phyloP scores from a whole-genome alignment of 2,797 vertebrate species.

The Streptopelia turtur region DNA sequence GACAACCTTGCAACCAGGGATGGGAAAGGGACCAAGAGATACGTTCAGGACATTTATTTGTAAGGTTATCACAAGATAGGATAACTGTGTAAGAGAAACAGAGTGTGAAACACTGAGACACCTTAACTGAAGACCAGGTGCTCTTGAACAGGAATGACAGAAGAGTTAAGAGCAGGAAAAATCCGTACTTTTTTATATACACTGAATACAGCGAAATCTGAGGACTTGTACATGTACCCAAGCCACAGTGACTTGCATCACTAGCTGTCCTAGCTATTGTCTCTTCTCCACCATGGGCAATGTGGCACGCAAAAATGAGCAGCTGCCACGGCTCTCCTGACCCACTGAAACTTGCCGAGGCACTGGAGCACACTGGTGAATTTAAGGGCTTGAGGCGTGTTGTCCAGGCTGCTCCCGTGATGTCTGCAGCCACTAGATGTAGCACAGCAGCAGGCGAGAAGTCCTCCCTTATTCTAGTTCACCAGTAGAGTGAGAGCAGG shows the following conservation, averaged over 20 bases:
- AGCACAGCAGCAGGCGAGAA: not conserved
- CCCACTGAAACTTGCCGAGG: not conserved
- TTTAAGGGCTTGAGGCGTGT: not conserved
- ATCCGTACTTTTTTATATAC: not conserved
- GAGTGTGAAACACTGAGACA: not conserved
- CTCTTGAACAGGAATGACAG: not conserved
- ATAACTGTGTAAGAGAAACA: not conserved
- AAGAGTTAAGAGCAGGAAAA: not conserved
- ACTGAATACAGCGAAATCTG: not conserved
- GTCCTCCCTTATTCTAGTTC: not conserved
- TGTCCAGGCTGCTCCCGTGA: not conserved
- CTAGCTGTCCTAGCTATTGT: not conserved
- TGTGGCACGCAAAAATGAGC: not conserved
- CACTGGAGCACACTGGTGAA: not conserved
- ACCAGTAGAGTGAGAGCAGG: not conserved
- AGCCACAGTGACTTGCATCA: not conserved
- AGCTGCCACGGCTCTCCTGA: not conserved
- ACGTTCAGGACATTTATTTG: not conserved
- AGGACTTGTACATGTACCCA: not conserved
- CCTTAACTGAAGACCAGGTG: not conserved
- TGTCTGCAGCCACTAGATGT: not conserved
- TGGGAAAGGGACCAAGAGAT: not conserved
- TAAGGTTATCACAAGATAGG: not conserved
- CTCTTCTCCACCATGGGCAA: not conserved
- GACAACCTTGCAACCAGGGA: not conserved